A percentile compares a stretch with the other conserved stretches of the same genome.
Evolutionary conservation across 2,113 vertebrate species (phyloP).

Genomic region (Psittacara wagleri): DNA sequence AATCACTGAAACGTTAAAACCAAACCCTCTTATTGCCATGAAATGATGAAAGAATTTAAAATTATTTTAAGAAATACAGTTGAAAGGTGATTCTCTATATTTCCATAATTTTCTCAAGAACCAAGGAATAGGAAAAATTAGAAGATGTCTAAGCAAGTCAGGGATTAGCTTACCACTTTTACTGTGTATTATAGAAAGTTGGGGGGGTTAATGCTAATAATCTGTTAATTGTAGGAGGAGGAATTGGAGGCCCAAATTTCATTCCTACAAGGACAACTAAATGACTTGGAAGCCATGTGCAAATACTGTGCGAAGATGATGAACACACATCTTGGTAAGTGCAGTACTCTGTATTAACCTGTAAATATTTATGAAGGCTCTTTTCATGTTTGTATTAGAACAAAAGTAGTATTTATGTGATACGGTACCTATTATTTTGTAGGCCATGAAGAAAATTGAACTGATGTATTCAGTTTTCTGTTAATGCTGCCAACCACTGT

Average conservation of each 20-base stretch:
- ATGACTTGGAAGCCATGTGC: conserved; percentile 98
- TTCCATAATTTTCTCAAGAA: neutral
- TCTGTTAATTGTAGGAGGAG: conserved; percentile 82
- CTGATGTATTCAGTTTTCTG: neutral
- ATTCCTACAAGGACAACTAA: conserved; percentile 96
- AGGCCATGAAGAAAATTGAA: neutral
- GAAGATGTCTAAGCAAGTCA: neutral
- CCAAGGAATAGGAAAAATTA: neutral
- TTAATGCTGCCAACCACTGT: neutral
- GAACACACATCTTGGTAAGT: conserved; percentile 94
- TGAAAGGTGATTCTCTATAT: neutral
- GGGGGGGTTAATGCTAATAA: neutral
- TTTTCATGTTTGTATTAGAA: neutral
- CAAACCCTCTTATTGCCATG: neutral
- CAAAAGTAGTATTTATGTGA: neutral
- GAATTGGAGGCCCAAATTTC: conserved; percentile 97
- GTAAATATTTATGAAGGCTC: neutral
- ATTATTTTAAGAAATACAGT: neutral
- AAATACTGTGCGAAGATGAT: conserved; percentile 98
- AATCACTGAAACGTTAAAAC: neutral
- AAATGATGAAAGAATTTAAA: neutral
- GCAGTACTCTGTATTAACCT: neutral
- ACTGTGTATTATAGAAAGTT: neutral
- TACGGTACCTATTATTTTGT: neutral
- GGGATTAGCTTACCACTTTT: neutral